These are phyloP conservation scores for Daboia siamensis DNA, from an alignment of 2,113 vertebrate species.

Conservation along the genomic window DNA sequence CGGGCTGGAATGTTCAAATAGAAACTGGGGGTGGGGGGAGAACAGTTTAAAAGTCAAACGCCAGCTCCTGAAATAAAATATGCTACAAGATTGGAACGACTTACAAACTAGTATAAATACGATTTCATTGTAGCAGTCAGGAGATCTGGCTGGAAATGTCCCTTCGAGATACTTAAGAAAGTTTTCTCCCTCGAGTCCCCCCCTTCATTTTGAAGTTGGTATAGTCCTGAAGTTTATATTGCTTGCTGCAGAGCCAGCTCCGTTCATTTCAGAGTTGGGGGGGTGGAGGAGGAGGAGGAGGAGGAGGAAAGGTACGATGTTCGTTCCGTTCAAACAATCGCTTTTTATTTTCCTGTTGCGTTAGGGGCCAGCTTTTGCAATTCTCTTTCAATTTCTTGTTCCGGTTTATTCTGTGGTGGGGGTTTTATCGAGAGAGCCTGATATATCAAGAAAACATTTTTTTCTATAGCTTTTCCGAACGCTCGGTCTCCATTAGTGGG, in stretches of 20 bases:
- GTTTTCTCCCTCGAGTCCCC: neutral
- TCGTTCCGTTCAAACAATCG: fast-evolving
- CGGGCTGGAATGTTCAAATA: neutral
- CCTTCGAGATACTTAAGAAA: neutral
- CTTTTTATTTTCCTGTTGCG: neutral
- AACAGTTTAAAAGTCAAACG: neutral
- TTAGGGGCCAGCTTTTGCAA: neutral
- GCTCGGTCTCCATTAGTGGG: neutral
- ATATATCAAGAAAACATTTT: neutral
- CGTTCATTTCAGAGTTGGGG: neutral
- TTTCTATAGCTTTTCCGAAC: neutral
- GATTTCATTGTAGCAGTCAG: neutral
- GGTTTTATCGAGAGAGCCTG: neutral
- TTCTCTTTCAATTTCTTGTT: too few species aligned
- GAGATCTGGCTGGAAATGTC: neutral
- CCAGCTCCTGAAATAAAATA: neutral
- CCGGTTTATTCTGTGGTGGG: neutral
- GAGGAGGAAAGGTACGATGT: too few species aligned
- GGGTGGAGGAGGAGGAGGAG: too few species aligned
- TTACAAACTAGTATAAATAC: neutral
- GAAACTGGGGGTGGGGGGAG: neutral
- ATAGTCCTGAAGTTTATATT: neutral
- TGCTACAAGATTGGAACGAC: neutral
- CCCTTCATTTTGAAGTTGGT: neutral
- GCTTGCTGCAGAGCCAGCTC: fast-evolving